Evolutionary conservation across 1,140 invertebrate species (phyloP).

Genomic region (Psilanteris sp.): DNA sequence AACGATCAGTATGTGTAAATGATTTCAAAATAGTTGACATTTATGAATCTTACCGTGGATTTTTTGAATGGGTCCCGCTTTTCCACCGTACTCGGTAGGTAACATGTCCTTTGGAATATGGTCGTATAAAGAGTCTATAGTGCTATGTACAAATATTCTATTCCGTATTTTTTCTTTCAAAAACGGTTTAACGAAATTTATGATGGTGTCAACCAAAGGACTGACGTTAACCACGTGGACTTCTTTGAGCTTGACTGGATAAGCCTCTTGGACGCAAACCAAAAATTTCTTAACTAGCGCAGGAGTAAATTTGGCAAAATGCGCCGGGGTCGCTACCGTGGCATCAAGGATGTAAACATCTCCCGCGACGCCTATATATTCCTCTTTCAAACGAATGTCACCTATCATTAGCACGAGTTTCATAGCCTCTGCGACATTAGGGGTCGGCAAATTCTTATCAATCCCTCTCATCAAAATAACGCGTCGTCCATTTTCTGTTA

Average conservation of each 20-base stretch:
- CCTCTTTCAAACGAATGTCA: constrained; percentile 87
- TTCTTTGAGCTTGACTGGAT: constrained; percentile 91
- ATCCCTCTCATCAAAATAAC: constrained; percentile 86
- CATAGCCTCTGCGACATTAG: constrained; percentile 84
- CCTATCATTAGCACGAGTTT: constrained; percentile 91
- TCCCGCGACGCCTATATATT: constrained; percentile 87
- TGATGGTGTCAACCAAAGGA: constrained; percentile 88
- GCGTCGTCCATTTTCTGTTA: constrained; percentile 87
- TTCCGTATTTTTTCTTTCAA: constrained; percentile 92
- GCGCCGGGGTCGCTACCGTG: constrained; percentile 84
- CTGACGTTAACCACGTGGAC: constrained; percentile 92
- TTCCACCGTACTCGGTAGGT: constrained; percentile 89
- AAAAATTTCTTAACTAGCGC: constrained; percentile 89
- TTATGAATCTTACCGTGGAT: constrained; percentile 84
- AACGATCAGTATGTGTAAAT: too few species aligned
- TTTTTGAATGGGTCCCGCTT: constrained; percentile 84
- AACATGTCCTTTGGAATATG: constrained; percentile 88
- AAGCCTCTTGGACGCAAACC: constrained; percentile 86
- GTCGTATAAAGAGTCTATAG: constrained; percentile 87
- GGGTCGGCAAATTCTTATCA: constrained; percentile 81
- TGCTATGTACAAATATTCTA: constrained; percentile 88
- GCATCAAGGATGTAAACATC: constrained; percentile 90
- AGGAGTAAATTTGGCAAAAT: constrained; percentile 89
- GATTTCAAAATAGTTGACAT: too few species aligned
- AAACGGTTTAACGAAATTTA: constrained; percentile 91